Conservation (phyloP, 2,797 vertebrate species). For the Morelia viridis region DNA sequence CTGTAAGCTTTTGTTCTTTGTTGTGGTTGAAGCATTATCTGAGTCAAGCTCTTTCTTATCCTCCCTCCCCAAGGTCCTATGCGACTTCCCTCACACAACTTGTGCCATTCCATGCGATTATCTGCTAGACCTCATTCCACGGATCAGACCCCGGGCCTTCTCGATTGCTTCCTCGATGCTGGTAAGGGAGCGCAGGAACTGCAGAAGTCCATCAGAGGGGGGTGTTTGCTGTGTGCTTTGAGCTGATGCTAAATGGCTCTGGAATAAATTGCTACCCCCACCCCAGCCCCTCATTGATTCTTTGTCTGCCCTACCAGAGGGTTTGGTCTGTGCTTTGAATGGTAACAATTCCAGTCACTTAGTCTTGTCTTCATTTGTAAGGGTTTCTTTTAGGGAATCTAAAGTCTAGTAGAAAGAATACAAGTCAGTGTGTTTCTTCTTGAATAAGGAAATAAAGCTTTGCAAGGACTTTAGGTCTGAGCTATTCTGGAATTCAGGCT, state of each 20-base stretch:
- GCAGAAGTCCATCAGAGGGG: accelerated
- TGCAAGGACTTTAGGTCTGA: not conserved
- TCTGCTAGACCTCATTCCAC: constrained; percentile 89
- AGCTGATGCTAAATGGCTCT: not conserved
- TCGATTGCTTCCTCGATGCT: constrained; percentile 89
- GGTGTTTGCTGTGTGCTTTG: not conserved
- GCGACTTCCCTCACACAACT: constrained; percentile 88
- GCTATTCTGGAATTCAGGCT: not conserved
- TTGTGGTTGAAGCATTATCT: not conserved
- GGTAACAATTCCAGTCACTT: not conserved
- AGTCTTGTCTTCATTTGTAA: not conserved
- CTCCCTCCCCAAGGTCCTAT: constrained; percentile 75
- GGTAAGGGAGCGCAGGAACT: constrained; percentile 69
- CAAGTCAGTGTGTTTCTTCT: too few species aligned
- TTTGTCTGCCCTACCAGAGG: not conserved
- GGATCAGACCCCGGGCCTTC: constrained; percentile 89
- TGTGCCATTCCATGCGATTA: constrained; percentile 78
- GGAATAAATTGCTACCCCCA: too few species aligned
- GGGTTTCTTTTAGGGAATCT: too few species aligned
- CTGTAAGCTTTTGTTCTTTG: too few species aligned
- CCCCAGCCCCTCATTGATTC: not conserved
- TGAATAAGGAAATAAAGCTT: not conserved
- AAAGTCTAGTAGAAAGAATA: not conserved
- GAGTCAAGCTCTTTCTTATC: not conserved
- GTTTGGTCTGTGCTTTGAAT: not conserved